A percentile compares a stretch with the other conserved stretches of the same genome.
These are phyloP conservation scores for Copsychus sechellarum DNA, from an alignment of 2,113 vertebrate genomes.

Conservation along the genomic window DNA sequence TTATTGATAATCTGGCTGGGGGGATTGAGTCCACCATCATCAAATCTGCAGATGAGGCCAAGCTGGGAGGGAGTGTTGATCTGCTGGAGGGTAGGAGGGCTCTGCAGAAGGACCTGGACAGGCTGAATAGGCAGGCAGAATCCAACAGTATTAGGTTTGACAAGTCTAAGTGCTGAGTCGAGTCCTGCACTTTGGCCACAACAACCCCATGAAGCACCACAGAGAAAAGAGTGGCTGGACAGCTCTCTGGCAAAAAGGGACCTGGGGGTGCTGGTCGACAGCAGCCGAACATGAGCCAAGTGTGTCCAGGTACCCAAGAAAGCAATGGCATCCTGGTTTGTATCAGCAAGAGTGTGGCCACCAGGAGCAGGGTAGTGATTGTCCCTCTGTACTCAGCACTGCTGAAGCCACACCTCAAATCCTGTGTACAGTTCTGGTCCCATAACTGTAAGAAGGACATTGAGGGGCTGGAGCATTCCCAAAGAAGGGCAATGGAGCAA, in stretches of 20 bases:
- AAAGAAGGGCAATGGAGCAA: not conserved
- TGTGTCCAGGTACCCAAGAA: not conserved
- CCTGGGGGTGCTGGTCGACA: not conserved
- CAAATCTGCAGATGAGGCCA: not conserved
- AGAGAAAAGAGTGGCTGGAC: not conserved
- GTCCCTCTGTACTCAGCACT: too few relatives aligned
- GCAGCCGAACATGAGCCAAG: too few relatives aligned
- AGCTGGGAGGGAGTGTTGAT: not conserved
- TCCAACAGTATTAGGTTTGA: not conserved
- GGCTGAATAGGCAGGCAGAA: not conserved
- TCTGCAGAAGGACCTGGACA: not conserved
- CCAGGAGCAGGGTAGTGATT: not conserved
- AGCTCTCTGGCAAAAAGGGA: not conserved
- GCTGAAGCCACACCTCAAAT: too few relatives aligned
- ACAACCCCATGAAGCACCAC: too few relatives aligned
- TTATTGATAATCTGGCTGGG: not conserved
- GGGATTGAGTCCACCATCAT: not conserved
- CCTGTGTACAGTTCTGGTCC: not conserved
- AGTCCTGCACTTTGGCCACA: not conserved
- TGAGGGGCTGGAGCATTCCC: not conserved
- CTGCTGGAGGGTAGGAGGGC: not conserved
- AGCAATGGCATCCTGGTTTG: not conserved
- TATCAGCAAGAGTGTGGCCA: not conserved
- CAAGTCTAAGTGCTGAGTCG: fast-evolving
- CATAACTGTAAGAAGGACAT: not conserved